Conservation (phyloP, 2,113 vertebrate genomes). For the Dipodomys merriami region DNA sequence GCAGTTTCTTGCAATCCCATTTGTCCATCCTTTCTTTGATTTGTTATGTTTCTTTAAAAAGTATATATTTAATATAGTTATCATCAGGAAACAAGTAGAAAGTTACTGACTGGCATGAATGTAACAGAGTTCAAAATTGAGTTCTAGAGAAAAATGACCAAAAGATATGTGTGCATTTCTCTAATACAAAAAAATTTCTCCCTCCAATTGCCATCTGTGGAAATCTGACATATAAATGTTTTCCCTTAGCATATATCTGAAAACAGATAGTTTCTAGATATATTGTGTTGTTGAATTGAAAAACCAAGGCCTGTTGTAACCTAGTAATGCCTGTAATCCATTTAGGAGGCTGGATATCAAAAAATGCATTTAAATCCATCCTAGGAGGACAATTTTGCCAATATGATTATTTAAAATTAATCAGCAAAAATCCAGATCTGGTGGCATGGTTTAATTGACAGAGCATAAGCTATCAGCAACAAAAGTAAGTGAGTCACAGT, state of each 20-base stretch:
- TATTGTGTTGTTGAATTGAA: neutral
- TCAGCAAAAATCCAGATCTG: no score
- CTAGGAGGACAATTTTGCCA: no score
- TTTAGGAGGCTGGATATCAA: no score
- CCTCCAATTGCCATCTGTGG: neutral
- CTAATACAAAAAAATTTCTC: neutral
- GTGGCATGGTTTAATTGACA: no score
- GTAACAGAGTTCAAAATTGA: neutral
- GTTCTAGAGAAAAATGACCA: neutral
- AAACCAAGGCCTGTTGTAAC: neutral
- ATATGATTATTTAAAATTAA: no score
- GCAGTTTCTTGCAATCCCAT: no score
- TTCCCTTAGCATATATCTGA: neutral
- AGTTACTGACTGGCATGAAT: neutral
- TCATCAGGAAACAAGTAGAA: neutral
- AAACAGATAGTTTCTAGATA: neutral
- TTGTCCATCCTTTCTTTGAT: no score
- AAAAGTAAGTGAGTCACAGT: no score
- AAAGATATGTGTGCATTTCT: neutral
- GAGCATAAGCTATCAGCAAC: no score
- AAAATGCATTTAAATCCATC: no score
- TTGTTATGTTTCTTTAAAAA: neutral
- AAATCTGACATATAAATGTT: neutral
- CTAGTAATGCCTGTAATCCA: no score
- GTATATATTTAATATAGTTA: neutral